phyloP scores from a whole-genome alignment of 2,113 vertebrate species.

The Pterocles orientalis region DNA sequence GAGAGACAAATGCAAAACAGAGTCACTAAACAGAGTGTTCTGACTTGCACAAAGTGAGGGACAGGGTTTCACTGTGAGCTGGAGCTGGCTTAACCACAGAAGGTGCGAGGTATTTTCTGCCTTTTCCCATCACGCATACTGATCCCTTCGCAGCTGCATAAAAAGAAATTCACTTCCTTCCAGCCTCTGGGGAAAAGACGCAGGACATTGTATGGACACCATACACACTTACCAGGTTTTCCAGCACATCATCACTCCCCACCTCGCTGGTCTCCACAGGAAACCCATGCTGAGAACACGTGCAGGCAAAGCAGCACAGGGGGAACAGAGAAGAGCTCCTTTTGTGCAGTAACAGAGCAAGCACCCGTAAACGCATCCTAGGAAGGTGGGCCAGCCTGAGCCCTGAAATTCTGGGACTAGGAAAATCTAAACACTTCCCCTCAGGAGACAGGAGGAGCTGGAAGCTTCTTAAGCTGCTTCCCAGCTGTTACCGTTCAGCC shows the following conservation, averaged over 20 bases:
- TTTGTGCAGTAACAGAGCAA: background rate
- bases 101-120: background rate
- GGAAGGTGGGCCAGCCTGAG: background rate
- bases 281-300: background rate
- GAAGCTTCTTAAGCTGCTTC: background rate
- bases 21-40: background rate
- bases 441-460: background rate
- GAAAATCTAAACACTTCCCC: background rate
- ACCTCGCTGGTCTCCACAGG: background rate
- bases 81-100: background rate
- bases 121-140: fast-evolving
- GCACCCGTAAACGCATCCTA: fast-evolving
- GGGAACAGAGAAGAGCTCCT: background rate
- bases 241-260: background rate
- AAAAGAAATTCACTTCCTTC: background rate
- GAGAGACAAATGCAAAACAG: background rate
- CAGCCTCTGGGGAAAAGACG: background rate
- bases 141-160: background rate
- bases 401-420: background rate
- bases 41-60: background rate
- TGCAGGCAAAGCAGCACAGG: background rate
- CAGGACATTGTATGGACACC: background rate
- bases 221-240: background rate
- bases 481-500: background rate
- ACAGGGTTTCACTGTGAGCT: background rate